phyloP scores from a whole-genome alignment of 2,888 invertebrate genomes.

The Bombyx huttoni region DNA sequence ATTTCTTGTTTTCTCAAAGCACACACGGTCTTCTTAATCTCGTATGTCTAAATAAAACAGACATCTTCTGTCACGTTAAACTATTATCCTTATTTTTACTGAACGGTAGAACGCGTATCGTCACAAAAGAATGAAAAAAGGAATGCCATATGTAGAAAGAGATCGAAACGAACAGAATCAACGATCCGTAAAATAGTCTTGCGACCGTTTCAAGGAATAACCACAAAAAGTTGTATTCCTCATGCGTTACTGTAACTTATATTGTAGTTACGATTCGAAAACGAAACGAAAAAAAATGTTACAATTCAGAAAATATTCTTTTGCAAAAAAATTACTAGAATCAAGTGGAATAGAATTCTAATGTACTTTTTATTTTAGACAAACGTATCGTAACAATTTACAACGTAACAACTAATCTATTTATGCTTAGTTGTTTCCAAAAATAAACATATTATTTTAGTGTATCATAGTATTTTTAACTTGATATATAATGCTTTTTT shows the following conservation, averaged over 20 bases:
- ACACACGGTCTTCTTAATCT: not conserved
- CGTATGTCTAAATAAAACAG: constrained; percentile 1
- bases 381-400: no score
- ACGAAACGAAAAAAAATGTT: no score
- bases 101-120: not conserved
- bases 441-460: no score
- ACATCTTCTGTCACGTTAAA: not conserved
- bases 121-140: constrained; percentile 8
- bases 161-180: constrained; percentile 24
- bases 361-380: no score
- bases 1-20: not conserved
- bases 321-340: no score
- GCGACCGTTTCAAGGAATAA: constrained; percentile 24
- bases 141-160: constrained; percentile 13
- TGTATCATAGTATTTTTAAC: no score
- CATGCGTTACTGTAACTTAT: constrained; percentile 9
- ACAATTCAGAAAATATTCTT: not conserved
- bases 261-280: constrained; percentile 2
- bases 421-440: no score
- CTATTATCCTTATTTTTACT: not conserved
- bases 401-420: no score
- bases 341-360: no score
- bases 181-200: constrained; percentile 36
- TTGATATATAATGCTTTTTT: no score
- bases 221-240: constrained; percentile 22